These are phyloP conservation scores for Alauda arvensis DNA, from an alignment of 2,797 vertebrate species.

Conservation along the genomic window DNA sequence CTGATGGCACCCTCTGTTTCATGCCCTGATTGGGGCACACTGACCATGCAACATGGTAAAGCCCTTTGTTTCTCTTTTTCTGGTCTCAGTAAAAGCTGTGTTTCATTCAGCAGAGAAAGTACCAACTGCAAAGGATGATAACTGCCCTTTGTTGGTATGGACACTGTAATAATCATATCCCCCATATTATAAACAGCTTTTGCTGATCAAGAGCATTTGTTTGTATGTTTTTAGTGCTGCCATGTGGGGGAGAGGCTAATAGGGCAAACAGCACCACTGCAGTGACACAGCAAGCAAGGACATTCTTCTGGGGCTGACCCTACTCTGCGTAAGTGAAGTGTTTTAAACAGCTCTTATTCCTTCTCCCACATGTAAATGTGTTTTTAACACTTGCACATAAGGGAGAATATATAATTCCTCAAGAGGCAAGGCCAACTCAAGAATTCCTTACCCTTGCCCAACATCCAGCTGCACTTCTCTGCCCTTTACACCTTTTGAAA, in stretches of 20 bases:
- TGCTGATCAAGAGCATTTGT: background rate
- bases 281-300: background rate
- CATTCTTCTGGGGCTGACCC: background rate
- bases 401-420: background rate
- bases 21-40: background rate
- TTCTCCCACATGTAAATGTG: background rate
- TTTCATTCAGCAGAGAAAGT: slow-evolving; percentile 18
- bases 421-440: background rate
- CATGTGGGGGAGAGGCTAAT: background rate
- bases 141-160: background rate
- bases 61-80: background rate
- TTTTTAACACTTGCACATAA: background rate
- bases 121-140: background rate
- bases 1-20: background rate
- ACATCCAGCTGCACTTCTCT: background rate
- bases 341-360: background rate
- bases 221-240: background rate
- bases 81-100: background rate
- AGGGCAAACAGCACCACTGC: background rate
- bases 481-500: background rate
- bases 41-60: background rate
- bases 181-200: background rate
- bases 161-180: background rate
- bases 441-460: background rate
- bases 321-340: background rate